Evolutionary conservation across 2,113 vertebrate genomes (phyloP).

Genomic region (Xenus cinereus): DNA sequence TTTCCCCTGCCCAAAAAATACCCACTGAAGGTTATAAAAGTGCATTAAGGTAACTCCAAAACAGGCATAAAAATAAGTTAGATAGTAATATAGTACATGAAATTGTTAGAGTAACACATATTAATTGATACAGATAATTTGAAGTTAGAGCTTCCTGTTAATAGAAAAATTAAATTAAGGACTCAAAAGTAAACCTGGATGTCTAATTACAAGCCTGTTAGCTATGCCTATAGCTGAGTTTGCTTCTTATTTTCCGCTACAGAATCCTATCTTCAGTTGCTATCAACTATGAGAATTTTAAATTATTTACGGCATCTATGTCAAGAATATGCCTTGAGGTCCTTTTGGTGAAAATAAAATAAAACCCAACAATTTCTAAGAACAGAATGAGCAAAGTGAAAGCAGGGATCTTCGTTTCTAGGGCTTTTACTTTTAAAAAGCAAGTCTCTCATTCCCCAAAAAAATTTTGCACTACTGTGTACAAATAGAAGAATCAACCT

Average conservation of each 20-base stretch:
- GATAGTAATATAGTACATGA: neutral
- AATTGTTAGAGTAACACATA: neutral
- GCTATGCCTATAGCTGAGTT: neutral
- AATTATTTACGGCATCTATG: neutral
- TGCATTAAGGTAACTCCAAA: neutral
- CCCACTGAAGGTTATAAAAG: neutral
- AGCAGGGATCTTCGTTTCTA: neutral
- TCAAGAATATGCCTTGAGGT: neutral
- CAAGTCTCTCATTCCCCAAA: neutral
- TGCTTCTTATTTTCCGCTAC: neutral
- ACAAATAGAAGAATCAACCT: neutral
- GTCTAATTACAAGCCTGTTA: neutral
- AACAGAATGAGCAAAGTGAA: neutral
- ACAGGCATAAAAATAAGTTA: neutral
- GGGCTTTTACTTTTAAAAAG: neutral
- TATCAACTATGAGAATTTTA: neutral
- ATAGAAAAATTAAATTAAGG: neutral
- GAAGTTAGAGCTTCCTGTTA: neutral
- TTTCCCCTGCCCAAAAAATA: neutral
- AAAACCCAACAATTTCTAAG: neutral
- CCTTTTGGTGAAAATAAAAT: neutral
- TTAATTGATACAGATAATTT: neutral
- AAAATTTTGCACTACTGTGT: neutral
- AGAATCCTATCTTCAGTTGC: neutral
- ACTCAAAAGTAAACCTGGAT: neutral